A percentile compares a stretch with the other conserved stretches of the same genome.
These are phyloP conservation scores for Cyprinodon tularosa DNA, from an alignment of 2,113 vertebrate species.

Conservation along the genomic window DNA sequence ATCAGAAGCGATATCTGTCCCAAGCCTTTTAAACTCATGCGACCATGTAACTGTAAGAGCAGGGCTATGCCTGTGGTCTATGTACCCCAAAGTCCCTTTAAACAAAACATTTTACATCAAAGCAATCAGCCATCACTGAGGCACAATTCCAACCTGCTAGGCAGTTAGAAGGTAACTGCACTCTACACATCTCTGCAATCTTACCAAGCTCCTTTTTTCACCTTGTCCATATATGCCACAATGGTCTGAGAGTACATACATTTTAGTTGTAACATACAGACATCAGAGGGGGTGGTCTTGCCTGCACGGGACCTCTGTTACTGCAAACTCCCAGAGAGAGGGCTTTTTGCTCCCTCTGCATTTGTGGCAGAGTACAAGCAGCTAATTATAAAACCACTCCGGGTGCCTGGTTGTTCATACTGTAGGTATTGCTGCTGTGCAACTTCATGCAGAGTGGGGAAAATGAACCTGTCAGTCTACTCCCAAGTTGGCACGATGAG, in stretches of 20 bases:
- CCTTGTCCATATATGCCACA: constrained; percentile 26
- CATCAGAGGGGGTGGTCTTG: constrained; percentile 33
- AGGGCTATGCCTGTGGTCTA: constrained; percentile 7
- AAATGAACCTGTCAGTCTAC: constrained; percentile 78
- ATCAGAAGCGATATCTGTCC: constrained; percentile 30
- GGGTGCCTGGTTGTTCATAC: constrained; percentile 55
- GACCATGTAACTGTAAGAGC: constrained; percentile 40
- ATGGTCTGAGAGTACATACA: constrained; percentile 35
- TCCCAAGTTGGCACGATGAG: constrained; percentile 70
- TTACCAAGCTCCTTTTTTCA: constrained; percentile 32
- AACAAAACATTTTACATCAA: constrained; percentile 77
- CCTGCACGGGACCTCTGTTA: constrained; percentile 38
- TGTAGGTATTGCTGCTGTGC: constrained; percentile 51
- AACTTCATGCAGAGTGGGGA: constrained; percentile 72
- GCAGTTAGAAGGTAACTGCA: constrained; percentile 50
- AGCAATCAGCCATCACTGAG: constrained; percentile 73
- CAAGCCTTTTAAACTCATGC: constrained; percentile 13
- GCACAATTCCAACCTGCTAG: constrained; percentile 76
- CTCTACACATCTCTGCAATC: constrained; percentile 26
- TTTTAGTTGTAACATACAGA: constrained; percentile 51
- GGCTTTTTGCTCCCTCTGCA: constrained; percentile 49
- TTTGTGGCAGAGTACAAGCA: constrained; percentile 65
- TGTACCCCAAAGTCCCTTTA: constrained; percentile 54
- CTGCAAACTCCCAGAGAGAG: constrained; percentile 35
- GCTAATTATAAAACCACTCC: constrained; percentile 81